These are phyloP conservation scores for Dromococcyx pavoninus DNA, from an alignment of 2,797 vertebrate species.

Conservation along the genomic window DNA sequence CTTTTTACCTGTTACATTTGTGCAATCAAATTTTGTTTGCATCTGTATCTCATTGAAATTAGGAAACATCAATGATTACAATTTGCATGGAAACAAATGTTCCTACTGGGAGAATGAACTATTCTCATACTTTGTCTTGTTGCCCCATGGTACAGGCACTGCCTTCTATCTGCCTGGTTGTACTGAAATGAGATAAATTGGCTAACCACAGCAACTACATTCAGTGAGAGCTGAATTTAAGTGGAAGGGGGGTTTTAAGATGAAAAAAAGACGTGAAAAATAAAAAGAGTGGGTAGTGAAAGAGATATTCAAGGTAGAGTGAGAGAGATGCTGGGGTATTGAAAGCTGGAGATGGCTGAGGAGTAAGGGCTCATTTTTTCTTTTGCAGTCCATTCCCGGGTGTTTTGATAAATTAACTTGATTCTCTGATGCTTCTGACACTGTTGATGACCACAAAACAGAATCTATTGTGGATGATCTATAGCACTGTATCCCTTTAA, in stretches of 20 bases:
- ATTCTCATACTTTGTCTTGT: constrained; percentile 7
- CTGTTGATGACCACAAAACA: not conserved
- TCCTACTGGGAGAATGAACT: constrained; percentile 19
- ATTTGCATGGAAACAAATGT: constrained; percentile 4
- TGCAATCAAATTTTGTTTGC: not conserved
- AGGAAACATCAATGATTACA: not conserved
- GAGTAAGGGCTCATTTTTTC: not conserved
- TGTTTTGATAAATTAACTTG: not conserved
- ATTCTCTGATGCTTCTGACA: not conserved
- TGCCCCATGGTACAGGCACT: constrained; percentile 5
- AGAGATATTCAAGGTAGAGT: not conserved
- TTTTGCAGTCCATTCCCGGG: not conserved
- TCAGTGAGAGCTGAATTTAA: not conserved
- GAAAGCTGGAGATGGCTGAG: not conserved
- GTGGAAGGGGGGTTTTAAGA: not conserved
- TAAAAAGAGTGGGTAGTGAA: not conserved
- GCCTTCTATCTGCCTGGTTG: not conserved
- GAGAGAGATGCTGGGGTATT: not conserved
- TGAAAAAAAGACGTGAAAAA: not conserved
- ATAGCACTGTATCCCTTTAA: not conserved
- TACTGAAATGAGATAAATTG: not conserved
- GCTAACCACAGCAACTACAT: constrained; percentile 31
- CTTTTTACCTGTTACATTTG: not conserved
- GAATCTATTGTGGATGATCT: not conserved
- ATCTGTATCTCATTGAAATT: not conserved